phyloP scores from a whole-genome alignment of 2,888 invertebrate genomes.

The Salpingus planirostris region DNA sequence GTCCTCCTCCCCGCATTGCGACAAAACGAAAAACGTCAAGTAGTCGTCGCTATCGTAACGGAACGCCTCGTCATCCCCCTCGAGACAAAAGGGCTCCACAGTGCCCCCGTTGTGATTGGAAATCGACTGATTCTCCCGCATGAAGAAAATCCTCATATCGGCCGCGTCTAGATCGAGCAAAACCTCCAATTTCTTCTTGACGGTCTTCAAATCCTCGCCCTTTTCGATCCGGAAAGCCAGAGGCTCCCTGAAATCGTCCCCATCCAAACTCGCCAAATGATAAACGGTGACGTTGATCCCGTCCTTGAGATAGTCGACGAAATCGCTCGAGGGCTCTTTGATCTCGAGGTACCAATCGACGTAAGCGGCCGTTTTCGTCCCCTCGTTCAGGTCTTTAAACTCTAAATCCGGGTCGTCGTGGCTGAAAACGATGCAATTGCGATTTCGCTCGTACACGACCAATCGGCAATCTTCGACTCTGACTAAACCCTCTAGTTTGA shows the following conservation, averaged over 20 bases:
- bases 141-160: conserved; percentile 36
- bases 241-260: conserved; percentile 55
- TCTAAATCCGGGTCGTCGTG: conserved; percentile 52
- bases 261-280: conserved; percentile 51
- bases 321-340: conserved; percentile 47
- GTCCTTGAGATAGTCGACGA: conserved; percentile 54
- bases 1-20: too few species aligned
- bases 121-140: conserved; percentile 25
- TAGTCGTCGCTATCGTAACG: too few species aligned
- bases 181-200: conserved; percentile 49
- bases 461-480: conserved; percentile 60
- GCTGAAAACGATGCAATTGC: conserved; percentile 57
- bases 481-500: conserved; percentile 50
- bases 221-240: conserved; percentile 50
- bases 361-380: conserved; percentile 42
- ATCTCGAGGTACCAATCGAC: conserved; percentile 61
- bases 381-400: conserved; percentile 42
- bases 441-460: conserved; percentile 57
- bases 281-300: conserved; percentile 54
- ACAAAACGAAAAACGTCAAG: too few species aligned
- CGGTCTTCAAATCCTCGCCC: conserved; percentile 47
- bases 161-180: conserved; percentile 41
- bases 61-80: too few species aligned
- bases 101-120: conserved; percentile 32
- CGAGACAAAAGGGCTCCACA: too few species aligned